Evolutionary conservation across 2,797 vertebrate genomes (phyloP).

Genomic region (Brotula barbata): DNA sequence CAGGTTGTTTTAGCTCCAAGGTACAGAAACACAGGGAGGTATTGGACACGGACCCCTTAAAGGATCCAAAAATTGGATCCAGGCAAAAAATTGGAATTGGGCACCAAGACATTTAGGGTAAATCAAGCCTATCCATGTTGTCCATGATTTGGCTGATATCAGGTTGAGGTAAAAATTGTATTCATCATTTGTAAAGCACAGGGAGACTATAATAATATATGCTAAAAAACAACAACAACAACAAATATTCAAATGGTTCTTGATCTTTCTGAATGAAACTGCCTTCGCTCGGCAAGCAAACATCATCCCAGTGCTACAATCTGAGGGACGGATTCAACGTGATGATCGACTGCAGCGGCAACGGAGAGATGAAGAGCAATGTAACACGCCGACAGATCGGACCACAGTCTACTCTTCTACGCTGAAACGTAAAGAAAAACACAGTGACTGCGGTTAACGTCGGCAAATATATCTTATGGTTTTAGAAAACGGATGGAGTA

Average conservation of each 20-base stretch:
- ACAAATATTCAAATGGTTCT: constrained; percentile 9
- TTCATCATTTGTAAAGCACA: not conserved
- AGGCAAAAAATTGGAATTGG: too few relatives aligned
- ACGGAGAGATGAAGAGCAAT: constrained; percentile 22
- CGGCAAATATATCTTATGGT: constrained; percentile 3
- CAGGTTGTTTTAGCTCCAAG: too few relatives aligned
- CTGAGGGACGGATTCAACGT: constrained; percentile 23
- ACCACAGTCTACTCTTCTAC: constrained; percentile 32
- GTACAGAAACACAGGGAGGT: too few relatives aligned
- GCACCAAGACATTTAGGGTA: too few relatives aligned
- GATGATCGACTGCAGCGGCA: constrained; percentile 17
- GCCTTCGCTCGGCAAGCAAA: constrained; percentile 22
- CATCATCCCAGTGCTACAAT: constrained; percentile 27
- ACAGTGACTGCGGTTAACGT: constrained; percentile 27
- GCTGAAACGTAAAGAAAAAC: constrained; percentile 19
- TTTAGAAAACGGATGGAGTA: constrained; percentile 1
- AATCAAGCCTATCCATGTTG: not conserved
- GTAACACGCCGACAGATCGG: constrained; percentile 1
- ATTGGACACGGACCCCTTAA: too few relatives aligned
- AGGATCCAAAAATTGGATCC: too few relatives aligned
- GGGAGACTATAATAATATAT: too few relatives aligned
- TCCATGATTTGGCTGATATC: constrained; percentile 11
- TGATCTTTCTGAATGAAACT: constrained; percentile 34
- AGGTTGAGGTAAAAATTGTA: constrained; percentile 21
- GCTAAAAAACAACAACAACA: too few relatives aligned